A percentile compares a stretch with the other conserved stretches of the same genome.
phyloP scores from a whole-genome alignment of 1,140 invertebrate genomes.

The Chionoecetes opilio region DNA sequence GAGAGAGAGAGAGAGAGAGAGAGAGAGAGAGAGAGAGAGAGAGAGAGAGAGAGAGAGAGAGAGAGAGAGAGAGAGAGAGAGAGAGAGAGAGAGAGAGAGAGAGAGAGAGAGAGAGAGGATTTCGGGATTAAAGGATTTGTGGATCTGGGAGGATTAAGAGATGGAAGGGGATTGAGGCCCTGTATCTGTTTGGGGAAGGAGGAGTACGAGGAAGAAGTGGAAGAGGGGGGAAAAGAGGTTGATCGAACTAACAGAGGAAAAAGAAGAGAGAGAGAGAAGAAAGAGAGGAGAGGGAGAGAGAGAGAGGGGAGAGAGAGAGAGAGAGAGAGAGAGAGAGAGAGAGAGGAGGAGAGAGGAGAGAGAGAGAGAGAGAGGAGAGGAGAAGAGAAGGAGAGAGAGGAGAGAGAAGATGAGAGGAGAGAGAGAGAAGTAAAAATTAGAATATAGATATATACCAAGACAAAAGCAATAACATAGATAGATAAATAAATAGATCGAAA shows the following conservation, averaged over 20 bases:
- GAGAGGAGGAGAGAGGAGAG: constrained; percentile 34
- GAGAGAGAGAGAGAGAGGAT: too few relatives aligned
- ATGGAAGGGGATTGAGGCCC: constrained; percentile 60
- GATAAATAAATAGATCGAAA: too few relatives aligned
- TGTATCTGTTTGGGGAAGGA: constrained; percentile 67
- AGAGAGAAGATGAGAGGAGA: neutral
- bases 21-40: too few relatives aligned
- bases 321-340: constrained; percentile 49
- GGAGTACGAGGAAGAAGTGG: neutral
- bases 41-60: constrained; percentile 38
- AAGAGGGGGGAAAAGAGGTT: neutral
- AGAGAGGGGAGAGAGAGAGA: neutral
- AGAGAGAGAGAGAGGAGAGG: neutral
- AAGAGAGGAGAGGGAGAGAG: constrained; percentile 3
- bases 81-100: constrained; percentile 67
- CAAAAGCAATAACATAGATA: too few relatives aligned
- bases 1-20: too few relatives aligned
- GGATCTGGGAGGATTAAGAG: constrained; percentile 76
- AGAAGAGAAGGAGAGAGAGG: neutral
- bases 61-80: constrained; percentile 50
- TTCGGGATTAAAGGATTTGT: constrained; percentile 69
- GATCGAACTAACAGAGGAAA: neutral
- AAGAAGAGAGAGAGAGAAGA: neutral
- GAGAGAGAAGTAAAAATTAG: too few relatives aligned
- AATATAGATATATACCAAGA: too few relatives aligned